Evolutionary conservation across 2,797 vertebrate genomes (phyloP).

Genomic region (Tragopan temminckii): DNA sequence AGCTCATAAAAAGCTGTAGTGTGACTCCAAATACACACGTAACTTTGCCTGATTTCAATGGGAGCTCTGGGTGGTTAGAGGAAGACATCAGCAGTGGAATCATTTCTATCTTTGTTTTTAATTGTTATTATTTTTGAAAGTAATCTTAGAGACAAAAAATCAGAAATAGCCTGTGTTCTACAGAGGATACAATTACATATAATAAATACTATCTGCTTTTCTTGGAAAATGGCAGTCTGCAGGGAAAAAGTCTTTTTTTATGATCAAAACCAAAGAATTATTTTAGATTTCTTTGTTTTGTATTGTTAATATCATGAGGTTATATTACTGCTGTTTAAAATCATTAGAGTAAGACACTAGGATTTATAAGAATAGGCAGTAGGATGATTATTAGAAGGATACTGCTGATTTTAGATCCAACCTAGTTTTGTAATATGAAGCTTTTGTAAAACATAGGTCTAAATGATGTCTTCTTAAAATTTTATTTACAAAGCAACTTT

Average conservation of each 20-base stretch:
- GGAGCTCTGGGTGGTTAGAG: background rate
- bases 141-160: background rate
- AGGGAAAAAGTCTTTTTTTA: background rate
- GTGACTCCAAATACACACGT: fast-evolving
- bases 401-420: constrained; percentile 5
- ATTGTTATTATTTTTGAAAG: background rate
- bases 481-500: constrained; percentile 42
- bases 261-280: background rate
- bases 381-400: constrained; percentile 31
- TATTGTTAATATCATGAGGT: background rate
- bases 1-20: background rate
- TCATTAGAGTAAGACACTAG: constrained; percentile 13
- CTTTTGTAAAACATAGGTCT: constrained; percentile 10
- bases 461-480: constrained; percentile 6
- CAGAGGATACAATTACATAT: background rate
- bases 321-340: constrained; percentile 24
- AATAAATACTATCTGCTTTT: background rate
- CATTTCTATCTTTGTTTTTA: background rate
- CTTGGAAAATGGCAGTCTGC: background rate
- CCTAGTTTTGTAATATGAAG: background rate
- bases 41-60: background rate
- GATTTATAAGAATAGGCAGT: constrained; percentile 1
- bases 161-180: background rate
- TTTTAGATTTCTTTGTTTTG: background rate
- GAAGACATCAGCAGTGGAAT: background rate